A percentile compares a stretch with the other conserved stretches of the same genome.
phyloP scores from a whole-genome alignment of 1,140 invertebrate genomes.

The Diachasmimorpha longicaudata region DNA sequence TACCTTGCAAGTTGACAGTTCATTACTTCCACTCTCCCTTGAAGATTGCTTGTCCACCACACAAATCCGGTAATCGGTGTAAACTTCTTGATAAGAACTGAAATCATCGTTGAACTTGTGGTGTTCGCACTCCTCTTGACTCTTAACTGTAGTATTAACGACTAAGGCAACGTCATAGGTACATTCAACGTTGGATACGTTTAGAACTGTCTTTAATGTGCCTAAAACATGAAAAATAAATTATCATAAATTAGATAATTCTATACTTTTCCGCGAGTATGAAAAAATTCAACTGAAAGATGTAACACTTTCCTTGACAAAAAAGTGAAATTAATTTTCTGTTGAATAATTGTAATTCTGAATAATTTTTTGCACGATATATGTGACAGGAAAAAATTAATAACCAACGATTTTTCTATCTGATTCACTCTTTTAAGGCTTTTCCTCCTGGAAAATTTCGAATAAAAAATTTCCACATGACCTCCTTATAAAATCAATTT shows the following conservation, averaged over 20 bases:
- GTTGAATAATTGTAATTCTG: too few species aligned
- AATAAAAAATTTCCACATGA: too few species aligned
- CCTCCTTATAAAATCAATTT: too few species aligned
- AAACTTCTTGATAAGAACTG: constrained; percentile 28
- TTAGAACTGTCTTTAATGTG: constrained; percentile 24
- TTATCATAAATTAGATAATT: background rate
- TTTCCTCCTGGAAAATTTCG: too few species aligned
- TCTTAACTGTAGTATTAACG: constrained; percentile 30
- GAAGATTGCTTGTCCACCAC: constrained; percentile 1
- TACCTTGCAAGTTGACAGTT: background rate
- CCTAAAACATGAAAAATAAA: constrained; percentile 24
- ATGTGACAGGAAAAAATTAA: too few species aligned
- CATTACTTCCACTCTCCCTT: constrained; percentile 5
- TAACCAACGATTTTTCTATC: too few species aligned
- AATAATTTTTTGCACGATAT: too few species aligned
- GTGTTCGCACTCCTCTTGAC: constrained; percentile 32
- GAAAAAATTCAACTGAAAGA: too few species aligned
- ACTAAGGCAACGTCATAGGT: constrained; percentile 33
- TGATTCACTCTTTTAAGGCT: too few species aligned
- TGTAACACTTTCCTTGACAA: too few species aligned
- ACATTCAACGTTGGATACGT: constrained; percentile 25
- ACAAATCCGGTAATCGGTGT: constrained; percentile 32
- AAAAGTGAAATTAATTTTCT: too few species aligned
- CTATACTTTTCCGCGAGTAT: too few species aligned
- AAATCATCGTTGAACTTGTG: constrained; percentile 24